These are phyloP conservation scores for Cairina moschata DNA, from an alignment of 2,113 vertebrate genomes.

Conservation along the genomic window DNA sequence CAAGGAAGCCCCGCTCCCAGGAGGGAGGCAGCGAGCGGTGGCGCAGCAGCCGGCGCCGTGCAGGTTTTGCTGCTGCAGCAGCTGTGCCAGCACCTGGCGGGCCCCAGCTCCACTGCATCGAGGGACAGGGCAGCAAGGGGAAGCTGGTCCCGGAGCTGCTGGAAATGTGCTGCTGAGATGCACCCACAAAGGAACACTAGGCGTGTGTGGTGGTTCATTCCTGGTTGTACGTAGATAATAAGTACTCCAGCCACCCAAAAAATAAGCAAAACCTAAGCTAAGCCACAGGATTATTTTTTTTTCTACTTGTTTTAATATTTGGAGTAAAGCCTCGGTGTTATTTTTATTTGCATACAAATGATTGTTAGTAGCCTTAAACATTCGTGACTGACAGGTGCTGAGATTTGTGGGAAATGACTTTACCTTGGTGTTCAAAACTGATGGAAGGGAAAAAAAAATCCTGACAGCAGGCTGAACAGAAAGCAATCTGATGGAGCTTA, in stretches of 20 bases:
- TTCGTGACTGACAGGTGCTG: background rate
- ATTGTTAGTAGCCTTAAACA: background rate
- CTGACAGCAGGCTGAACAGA: background rate
- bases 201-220: background rate
- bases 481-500: too few relatives aligned
- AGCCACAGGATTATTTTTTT: background rate
- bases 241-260: background rate
- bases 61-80: background rate
- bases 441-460: too few relatives aligned
- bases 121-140: slow-evolving; percentile 1
- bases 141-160: slow-evolving; percentile 16
- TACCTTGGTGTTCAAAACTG: background rate
- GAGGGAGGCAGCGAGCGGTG: background rate
- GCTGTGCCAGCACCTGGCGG: too few relatives aligned
- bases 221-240: too few relatives aligned
- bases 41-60: background rate
- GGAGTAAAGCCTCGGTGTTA: background rate
- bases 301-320: background rate
- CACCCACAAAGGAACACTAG: background rate
- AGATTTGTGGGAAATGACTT: background rate
- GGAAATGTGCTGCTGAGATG: background rate
- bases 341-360: background rate
- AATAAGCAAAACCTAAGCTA: background rate
- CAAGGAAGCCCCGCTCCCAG: background rate
- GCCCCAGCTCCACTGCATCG: background rate